Evolutionary conservation across 2,797 vertebrate genomes (phyloP).

Genomic region (Phaenicophaeus curvirostris): DNA sequence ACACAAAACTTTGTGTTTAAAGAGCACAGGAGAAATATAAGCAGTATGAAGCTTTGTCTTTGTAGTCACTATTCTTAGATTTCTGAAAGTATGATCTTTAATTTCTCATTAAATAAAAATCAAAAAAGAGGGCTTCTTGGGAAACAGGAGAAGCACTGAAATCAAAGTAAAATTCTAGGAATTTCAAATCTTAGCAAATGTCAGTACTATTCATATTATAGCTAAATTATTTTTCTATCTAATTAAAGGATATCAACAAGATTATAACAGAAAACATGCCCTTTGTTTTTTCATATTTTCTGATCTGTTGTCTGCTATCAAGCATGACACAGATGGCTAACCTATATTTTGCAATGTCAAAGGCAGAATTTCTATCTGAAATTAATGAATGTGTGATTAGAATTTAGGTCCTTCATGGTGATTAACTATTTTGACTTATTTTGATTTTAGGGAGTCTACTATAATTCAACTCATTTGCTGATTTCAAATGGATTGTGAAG

Average conservation of each 20-base stretch:
- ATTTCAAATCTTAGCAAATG: neutral
- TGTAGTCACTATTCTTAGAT: neutral
- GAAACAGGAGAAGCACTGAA: neutral
- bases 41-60: neutral
- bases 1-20: neutral
- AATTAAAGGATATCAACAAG: neutral
- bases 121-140: neutral
- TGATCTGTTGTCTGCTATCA: neutral
- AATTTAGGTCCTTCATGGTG: neutral
- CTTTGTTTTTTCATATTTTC: neutral
- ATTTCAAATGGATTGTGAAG: neutral
- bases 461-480: neutral
- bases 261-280: neutral
- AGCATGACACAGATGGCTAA: neutral
- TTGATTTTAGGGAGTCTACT: neutral
- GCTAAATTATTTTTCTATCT: neutral
- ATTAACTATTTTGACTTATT: neutral
- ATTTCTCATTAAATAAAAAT: neutral
- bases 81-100: neutral
- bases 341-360: neutral
- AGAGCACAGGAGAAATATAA: neutral
- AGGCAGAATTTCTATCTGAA: neutral
- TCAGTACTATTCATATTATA: neutral
- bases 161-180: neutral
- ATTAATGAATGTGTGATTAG: neutral